A percentile compares a stretch with the other conserved stretches of the same genome.
Conservation (phyloP, 1,140 invertebrate species). For the Apis mellifera region Amel_HAv3.1 CM009939.2:7850501-7851000, state of each 20-base stretch:
- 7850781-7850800: constrained; percentile 24
- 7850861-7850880: constrained; percentile 18
- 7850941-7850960: not conserved
- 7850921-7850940: not conserved
- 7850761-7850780: constrained; percentile 31
- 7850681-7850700: not conserved
- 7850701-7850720: not conserved
- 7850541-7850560: constrained; percentile 1
- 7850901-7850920: constrained; percentile 24
- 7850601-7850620: not conserved
- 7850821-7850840: constrained; percentile 40
- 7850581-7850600: not conserved
- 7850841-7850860: constrained; percentile 9
- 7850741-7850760: constrained; percentile 9
- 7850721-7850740: constrained; percentile 7
- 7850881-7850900: not conserved
- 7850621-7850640: not conserved
- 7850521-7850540: not conserved
- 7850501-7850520: constrained; percentile 27
- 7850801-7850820: constrained; percentile 24
- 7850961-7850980: not conserved
- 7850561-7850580: constrained; percentile 1
- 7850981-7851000: constrained; percentile 28
- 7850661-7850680: not conserved
- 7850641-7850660: not conserved